Base-by-base conservation (phyloP, 2,888 invertebrate species). In the Eristalinus sepulchralis region DNA sequence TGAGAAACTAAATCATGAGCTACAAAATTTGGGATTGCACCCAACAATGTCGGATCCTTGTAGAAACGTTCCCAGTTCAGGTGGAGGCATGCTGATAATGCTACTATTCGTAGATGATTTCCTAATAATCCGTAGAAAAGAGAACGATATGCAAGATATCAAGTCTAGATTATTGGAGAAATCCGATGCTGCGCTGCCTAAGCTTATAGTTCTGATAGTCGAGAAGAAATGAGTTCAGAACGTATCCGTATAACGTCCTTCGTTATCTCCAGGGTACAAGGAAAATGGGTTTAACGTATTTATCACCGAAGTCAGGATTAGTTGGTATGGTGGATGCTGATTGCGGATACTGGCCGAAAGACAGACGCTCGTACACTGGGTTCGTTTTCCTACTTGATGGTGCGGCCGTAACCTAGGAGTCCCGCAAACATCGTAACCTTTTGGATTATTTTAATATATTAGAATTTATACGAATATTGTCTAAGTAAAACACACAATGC, bases 151-250 rank as follows among this genome's bases (percentile, higher is more conserved):
- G 5, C 17, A 31, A 59, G 34, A 34, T 34, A 34, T 34, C 6
- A 34, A 34, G 34, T 34, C 34, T 4, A 34, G 34, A 6, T 34
- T 34, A 34, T 34, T 63, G 62, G 72, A 20, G 63, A 63, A 9
- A 53, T 72, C 27, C 59, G 20, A 36, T 71, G 71, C 36, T 71
- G 71, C 36, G 71, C 36, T 71, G 71, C 36, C 60, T 60, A 9
- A 20, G 72, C 13, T n/a, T 59, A 3, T 59, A 70, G 10, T 70
- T 70, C 59, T 60, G 13, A 1, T 27, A 39, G 72, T 34, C 34
- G 1, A 8, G 34, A 34, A 34, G 10, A 10, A 34, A 8, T 10
- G 4, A 34, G 34, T 34, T 34, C 34, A 34, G 34, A 34, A 34
- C 34, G 34, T 6, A 34, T 34, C 4, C 34, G 34, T 4, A 34